A percentile compares a stretch with the other conserved stretches of the same genome.
phyloP scores from a whole-genome alignment of 2,113 vertebrate species.

The Macroglossus sobrinus region DNA sequence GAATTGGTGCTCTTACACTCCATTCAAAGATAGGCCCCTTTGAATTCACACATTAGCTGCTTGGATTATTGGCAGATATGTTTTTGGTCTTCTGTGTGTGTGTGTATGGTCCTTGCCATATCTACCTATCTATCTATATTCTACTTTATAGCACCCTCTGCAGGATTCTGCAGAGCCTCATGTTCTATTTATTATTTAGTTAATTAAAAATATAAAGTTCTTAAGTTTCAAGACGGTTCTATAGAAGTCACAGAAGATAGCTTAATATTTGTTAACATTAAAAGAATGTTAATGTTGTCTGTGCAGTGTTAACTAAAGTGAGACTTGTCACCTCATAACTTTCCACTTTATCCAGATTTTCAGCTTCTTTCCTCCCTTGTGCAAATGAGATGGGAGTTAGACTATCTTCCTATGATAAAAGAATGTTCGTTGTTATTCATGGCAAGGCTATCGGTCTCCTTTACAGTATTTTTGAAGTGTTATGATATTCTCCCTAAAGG shows the following conservation, averaged over 20 bases:
- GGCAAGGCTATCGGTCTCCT: neutral
- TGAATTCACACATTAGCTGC: neutral
- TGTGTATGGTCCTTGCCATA: neutral
- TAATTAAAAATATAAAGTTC: slow-evolving; percentile 25
- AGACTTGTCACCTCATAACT: neutral
- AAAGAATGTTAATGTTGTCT: neutral
- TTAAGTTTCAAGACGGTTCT: neutral
- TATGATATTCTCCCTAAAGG: neutral
- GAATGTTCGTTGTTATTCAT: neutral
- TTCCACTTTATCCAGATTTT: neutral
- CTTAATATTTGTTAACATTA: slow-evolving; percentile 19
- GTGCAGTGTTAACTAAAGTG: neutral
- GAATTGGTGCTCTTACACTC: neutral
- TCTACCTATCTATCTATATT: neutral
- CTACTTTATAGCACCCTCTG: neutral
- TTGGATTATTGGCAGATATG: neutral
- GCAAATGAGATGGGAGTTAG: neutral
- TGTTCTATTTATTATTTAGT: neutral
- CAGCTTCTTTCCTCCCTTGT: neutral
- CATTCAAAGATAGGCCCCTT: neutral
- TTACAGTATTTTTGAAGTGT: neutral
- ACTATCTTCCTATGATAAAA: neutral
- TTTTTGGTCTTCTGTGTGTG: neutral
- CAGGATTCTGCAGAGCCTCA: neutral
- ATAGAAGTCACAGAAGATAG: neutral